Evolutionary conservation across 2,113 vertebrate genomes (phyloP).

Genomic region (Pseudolaguvia tuberculata): DNA sequence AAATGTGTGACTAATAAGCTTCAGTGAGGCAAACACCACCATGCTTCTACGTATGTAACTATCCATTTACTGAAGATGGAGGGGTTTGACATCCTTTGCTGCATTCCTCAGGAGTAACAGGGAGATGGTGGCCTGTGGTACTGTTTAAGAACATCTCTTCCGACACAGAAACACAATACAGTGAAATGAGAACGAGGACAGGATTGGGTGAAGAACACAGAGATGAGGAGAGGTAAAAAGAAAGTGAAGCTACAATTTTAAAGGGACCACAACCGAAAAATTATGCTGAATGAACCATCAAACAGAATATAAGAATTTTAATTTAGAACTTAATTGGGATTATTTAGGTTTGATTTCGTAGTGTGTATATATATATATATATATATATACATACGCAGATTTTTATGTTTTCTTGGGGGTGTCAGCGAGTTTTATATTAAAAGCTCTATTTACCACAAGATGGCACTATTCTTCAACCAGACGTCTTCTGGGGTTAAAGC

Average conservation of each 20-base stretch:
- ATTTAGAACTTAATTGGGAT: not conserved
- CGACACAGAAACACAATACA: conserved; percentile 23
- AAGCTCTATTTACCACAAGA: no score
- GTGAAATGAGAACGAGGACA: conserved; percentile 20
- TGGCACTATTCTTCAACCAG: no score
- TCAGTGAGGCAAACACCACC: conserved; percentile 36
- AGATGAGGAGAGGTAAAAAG: conserved; percentile 13
- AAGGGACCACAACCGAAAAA: conserved; percentile 30
- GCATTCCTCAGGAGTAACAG: not conserved
- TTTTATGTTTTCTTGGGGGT: no score
- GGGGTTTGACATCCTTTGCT: not conserved
- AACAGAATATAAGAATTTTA: not conserved
- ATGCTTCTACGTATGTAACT: conserved; percentile 33
- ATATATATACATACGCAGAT: no score
- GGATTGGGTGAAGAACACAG: conserved; percentile 2
- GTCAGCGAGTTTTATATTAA: no score
- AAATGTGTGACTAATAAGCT: conserved; percentile 32
- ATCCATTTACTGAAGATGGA: conserved; percentile 28
- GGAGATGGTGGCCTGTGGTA: conserved; percentile 21
- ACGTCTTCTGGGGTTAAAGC: no score
- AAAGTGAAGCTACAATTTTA: conserved; percentile 19
- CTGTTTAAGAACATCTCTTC: conserved; percentile 29
- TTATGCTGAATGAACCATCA: not conserved
- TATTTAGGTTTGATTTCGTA: no score
- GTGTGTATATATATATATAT: no score